Percentiles rank a stretch among this genome's conserved stretches.
Conservation (phyloP, 1,140 invertebrate species). For the Arion vulgaris region DNA sequence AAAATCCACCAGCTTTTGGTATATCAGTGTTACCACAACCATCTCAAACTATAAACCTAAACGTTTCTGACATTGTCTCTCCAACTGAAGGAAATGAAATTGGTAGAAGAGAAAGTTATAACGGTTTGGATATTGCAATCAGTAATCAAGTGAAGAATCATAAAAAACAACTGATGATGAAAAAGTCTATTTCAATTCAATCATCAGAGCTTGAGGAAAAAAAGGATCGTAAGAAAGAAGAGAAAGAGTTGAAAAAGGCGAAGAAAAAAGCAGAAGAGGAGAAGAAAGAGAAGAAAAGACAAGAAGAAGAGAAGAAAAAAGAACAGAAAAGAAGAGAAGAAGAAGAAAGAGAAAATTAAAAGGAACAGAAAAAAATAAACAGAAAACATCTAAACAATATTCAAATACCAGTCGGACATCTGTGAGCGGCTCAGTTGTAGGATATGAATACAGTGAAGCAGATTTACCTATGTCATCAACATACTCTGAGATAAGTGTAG, state of each 20-base stretch:
- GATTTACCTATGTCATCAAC: not conserved
- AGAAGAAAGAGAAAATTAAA: constrained; percentile 1
- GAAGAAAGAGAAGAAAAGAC: constrained; percentile 13
- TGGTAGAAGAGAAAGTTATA: too few relatives aligned
- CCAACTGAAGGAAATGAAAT: not conserved
- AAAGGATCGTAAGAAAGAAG: not conserved
- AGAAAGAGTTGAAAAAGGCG: not conserved
- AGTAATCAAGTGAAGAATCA: not conserved
- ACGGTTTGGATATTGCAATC: not conserved
- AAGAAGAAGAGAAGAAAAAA: not conserved
- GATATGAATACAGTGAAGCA: not conserved
- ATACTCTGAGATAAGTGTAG: not conserved
- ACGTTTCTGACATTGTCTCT: not conserved
- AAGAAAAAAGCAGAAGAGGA: not conserved
- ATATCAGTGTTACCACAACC: not conserved
- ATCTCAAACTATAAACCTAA: not conserved
- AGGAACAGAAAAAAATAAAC: constrained; percentile 8
- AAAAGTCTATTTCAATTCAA: not conserved
- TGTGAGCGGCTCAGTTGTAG: not conserved
- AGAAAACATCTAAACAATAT: not conserved
- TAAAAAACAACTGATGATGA: not conserved
- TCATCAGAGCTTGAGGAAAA: not conserved
- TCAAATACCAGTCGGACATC: not conserved
- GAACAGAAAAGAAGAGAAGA: constrained; percentile 10
- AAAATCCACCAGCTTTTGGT: not conserved